A percentile compares a stretch with the other conserved stretches of the same genome.
phyloP scores from a whole-genome alignment of 2,113 vertebrate species.

The cat (Felis catus) region DNA sequence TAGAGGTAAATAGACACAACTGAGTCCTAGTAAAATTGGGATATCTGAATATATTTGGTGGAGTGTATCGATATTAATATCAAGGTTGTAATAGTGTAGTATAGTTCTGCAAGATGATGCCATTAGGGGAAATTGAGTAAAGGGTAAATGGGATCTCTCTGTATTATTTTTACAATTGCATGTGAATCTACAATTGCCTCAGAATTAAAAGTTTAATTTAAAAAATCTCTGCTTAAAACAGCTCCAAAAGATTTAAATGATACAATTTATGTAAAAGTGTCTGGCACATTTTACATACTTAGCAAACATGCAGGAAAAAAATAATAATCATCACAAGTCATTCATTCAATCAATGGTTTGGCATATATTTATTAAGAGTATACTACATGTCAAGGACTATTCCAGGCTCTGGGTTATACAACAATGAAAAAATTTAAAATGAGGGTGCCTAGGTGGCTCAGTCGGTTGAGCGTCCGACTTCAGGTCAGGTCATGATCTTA shows the following conservation, averaged over 20 bases:
- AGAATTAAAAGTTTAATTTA: slow-evolving; percentile 1
- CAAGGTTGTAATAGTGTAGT: background rate
- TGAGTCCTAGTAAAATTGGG: background rate
- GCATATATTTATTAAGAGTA: background rate
- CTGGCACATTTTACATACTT: background rate
- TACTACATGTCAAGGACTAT: background rate
- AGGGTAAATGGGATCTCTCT: background rate
- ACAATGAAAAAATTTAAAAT: background rate
- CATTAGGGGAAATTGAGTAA: background rate
- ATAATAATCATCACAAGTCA: background rate
- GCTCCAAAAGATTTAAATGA: background rate
- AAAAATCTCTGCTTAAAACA: background rate
- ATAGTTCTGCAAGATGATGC: background rate
- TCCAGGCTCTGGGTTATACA: background rate
- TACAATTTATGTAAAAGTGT: background rate
- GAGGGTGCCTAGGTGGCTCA: no score
- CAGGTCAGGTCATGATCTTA: no score
- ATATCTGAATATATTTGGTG: background rate
- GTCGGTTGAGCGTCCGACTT: no score
- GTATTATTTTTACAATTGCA: background rate
- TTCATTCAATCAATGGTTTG: background rate
- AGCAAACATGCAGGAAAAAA: background rate
- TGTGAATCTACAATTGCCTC: background rate
- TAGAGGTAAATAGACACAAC: background rate
- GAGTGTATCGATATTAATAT: background rate